Conservation (phyloP, 2,888 invertebrate genomes). For the Lasioglossum lativentre region DNA sequence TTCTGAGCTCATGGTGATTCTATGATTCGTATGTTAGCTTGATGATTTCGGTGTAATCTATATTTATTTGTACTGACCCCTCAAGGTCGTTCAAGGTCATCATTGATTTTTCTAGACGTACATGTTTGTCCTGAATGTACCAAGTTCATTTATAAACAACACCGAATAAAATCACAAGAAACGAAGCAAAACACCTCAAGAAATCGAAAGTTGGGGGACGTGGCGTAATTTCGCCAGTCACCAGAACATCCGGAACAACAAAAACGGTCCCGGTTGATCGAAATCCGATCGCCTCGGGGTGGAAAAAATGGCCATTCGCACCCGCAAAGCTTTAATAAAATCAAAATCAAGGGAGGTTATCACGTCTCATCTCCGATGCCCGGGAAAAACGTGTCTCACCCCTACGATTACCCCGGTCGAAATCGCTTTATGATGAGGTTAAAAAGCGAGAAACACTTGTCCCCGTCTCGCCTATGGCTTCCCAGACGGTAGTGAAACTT, state of each 20-base stretch:
- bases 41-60: no score
- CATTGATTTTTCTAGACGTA: background rate
- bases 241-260: background rate
- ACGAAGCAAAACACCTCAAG: background rate
- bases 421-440: conserved; percentile 7
- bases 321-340: conserved; percentile 15
- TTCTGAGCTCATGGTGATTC: no score
- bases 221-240: background rate
- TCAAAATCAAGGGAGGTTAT: background rate
- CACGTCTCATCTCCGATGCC: background rate
- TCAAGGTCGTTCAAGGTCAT: background rate
- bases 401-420: background rate
- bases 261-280: conserved; percentile 40
- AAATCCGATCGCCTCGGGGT: conserved; percentile 29
- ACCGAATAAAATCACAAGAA: no score
- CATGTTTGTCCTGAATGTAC: background rate
- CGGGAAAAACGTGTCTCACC: background rate
- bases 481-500: background rate
- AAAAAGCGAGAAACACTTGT: background rate
- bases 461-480: background rate
- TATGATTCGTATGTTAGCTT: no score
- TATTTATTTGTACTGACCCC: no score
- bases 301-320: background rate
- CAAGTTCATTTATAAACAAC: background rate
- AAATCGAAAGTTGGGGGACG: background rate